These are phyloP conservation scores for Micrasema longulum DNA, from an alignment of 1,140 invertebrate species.

Conservation along the genomic window DNA sequence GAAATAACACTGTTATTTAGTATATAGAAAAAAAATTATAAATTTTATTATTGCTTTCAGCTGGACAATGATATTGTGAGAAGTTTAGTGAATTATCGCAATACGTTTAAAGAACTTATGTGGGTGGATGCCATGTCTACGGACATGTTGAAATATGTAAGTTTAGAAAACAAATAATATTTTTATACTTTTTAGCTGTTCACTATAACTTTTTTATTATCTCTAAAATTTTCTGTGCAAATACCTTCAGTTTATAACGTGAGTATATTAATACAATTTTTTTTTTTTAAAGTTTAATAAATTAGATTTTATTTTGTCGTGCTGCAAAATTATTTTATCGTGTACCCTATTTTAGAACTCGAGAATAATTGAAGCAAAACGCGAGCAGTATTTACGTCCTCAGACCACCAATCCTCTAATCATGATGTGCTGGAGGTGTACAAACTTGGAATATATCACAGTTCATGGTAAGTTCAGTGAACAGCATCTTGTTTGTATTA, in stretches of 20 bases:
- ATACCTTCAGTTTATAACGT: no score
- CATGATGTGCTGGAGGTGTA: slow-evolving; percentile 53
- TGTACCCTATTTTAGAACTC: slow-evolving; percentile 7
- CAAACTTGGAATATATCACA: slow-evolving; percentile 43
- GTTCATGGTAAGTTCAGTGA: slow-evolving; percentile 49
- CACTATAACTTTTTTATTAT: no score
- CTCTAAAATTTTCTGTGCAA: no score
- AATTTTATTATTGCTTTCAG: slow-evolving; percentile 43
- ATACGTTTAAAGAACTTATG: slow-evolving; percentile 47
- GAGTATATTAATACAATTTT: no score
- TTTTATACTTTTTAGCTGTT: no score
- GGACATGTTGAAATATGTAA: slow-evolving; percentile 28
- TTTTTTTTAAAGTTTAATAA: no score
- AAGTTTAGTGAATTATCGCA: slow-evolving; percentile 44
- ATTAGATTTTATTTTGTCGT: no score
- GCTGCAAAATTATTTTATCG: background rate
- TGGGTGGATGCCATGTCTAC: slow-evolving; percentile 48
- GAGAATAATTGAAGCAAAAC: slow-evolving; percentile 26
- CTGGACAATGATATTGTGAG: slow-evolving; percentile 51
- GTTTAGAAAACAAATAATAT: no score
- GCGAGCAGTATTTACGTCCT: slow-evolving; percentile 38
- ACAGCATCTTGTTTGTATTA: no score
- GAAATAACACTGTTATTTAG: no score
- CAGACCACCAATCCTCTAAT: slow-evolving; percentile 50
- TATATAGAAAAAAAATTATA: background rate